Base-by-base conservation (phyloP, 2,888 invertebrate genomes). In the Pterostichus niger region DNA sequence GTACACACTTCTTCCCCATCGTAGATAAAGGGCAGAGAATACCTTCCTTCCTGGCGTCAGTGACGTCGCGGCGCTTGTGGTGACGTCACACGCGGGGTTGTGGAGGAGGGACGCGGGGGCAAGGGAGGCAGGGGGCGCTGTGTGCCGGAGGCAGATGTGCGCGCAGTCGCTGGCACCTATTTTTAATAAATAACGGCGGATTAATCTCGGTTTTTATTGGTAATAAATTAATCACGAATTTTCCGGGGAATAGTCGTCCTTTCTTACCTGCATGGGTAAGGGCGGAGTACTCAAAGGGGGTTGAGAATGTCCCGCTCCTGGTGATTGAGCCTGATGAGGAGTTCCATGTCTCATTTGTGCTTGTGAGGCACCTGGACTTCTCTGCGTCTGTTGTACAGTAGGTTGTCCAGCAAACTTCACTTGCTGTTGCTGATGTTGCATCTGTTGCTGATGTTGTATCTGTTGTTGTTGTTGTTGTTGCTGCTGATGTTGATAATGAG, bases 51-150 rank as follows among this genome's bases (percentile, higher is more conserved):
- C 73, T 85, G 84, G 68, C 85, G 89, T 90, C 89, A 90, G 89
- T 90, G 90, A 33, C 89, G 88, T 78, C 90, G 86, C 11, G 90
- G 90, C 2, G 89, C 89, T 15, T 89, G 89, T 87, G 91, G 91
- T 86, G 91, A 87, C 87, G 90, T 61, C 84, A 87, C 85, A 86
- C 86, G 87, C 85, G 88, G 89, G 85, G 91, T 89, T 85, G 91
- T 90, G 85, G 93, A 93, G 13, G 93, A 92, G 79, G 93, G 91
- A 73, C 88, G 87, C n/a, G 86, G 85, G 0, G 87, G 86, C 64
- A 87, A 81, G 6, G 84, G 86, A 75, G 84, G 79, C 4, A 88
- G 86, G 10, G 88, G 83, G 84, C 92, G 92, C 15, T 82, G 75
- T 7, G 61, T 61, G 33, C 59, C 82, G 68, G 91, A 90, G 2